These are phyloP conservation scores for Cyclargus thomasi DNA, from an alignment of 1,140 invertebrate species.

Conservation along the genomic window DNA sequence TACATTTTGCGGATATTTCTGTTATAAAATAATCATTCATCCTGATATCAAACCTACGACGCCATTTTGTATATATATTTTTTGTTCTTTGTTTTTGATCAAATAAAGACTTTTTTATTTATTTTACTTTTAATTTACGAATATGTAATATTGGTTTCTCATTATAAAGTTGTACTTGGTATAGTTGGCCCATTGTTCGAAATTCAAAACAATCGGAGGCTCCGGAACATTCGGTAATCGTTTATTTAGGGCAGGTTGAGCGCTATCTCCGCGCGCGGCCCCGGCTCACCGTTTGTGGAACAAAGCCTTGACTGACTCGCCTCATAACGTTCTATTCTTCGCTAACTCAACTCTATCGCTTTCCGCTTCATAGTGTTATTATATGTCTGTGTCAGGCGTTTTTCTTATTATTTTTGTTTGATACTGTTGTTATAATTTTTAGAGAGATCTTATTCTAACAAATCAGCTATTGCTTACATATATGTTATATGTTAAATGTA, in stretches of 20 bases:
- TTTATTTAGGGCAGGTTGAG: constrained; percentile 4
- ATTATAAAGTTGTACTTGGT: too few species aligned
- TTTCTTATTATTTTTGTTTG: not conserved
- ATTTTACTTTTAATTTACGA: too few species aligned
- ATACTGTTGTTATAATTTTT: not conserved
- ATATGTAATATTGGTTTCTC: too few species aligned
- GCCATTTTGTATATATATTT: too few species aligned
- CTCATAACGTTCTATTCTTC: constrained; percentile 1
- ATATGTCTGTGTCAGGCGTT: not conserved
- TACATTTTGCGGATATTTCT: too few species aligned
- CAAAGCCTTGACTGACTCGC: not conserved
- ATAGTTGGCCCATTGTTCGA: too few species aligned
- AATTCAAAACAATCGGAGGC: not conserved
- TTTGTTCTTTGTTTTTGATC: too few species aligned
- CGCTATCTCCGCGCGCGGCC: not conserved
- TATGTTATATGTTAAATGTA: too few species aligned
- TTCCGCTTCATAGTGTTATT: constrained; percentile 9
- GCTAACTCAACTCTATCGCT: constrained; percentile 8
- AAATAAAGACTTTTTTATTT: too few species aligned
- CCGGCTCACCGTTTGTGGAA: not conserved
- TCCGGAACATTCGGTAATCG: constrained; percentile 3
- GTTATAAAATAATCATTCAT: too few species aligned
- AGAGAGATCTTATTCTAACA: not conserved
- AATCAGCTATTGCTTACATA: not conserved
- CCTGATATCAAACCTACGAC: too few species aligned